Evolutionary conservation across 2,888 invertebrate genomes (phyloP).

Genomic region (Ypsolopha scabrella): DNA sequence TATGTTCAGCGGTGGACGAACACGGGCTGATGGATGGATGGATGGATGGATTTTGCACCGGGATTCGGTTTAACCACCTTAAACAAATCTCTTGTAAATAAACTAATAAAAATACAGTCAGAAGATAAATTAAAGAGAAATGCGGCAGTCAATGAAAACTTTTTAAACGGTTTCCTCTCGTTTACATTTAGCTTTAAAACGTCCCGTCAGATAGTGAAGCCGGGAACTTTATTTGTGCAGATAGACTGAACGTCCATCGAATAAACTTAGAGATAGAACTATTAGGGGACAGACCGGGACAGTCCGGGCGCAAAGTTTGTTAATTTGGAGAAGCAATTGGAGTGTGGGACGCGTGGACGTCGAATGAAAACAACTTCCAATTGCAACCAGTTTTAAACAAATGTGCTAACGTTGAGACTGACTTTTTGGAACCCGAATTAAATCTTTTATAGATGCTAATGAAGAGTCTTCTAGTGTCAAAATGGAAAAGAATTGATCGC

Average conservation of each 20-base stretch:
- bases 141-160: background rate
- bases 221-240: slow-evolving; percentile 1
- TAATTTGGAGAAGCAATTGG: slow-evolving; percentile 36
- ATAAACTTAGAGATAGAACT: slow-evolving; percentile 6
- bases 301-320: slow-evolving; percentile 27
- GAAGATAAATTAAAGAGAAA: no score
- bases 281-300: slow-evolving; percentile 6
- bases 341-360: slow-evolving; percentile 19
- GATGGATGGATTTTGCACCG: background rate
- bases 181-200: background rate
- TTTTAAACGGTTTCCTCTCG: slow-evolving; percentile 1
- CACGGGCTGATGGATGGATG: background rate
- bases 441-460: background rate
- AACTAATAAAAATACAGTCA: background rate
- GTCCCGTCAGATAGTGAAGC: slow-evolving; percentile 3
- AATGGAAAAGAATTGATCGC: background rate
- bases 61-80: background rate
- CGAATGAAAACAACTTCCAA: slow-evolving; percentile 33
- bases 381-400: slow-evolving; percentile 39
- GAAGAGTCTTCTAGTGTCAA: no score
- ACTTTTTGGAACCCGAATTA: background rate
- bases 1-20: no score
- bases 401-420: slow-evolving; percentile 16
- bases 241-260: slow-evolving; percentile 6
- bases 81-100: background rate